These are phyloP conservation scores for Ceraclea dissimilis DNA, from an alignment of 2,888 invertebrate species.

Conservation along the genomic window DNA sequence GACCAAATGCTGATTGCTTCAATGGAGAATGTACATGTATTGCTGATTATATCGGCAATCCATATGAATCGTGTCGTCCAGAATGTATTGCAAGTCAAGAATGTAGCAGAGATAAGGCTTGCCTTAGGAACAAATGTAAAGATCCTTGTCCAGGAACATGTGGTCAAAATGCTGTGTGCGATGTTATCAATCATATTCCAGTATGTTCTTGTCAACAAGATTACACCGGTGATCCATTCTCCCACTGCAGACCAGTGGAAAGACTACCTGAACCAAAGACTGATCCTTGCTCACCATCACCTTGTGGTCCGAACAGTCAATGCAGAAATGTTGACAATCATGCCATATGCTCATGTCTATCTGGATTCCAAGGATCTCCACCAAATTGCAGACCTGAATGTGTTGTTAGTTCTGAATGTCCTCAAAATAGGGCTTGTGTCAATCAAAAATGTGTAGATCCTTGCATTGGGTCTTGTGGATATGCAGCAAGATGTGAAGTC, in stretches of 20 bases:
- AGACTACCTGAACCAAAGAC: slow-evolving; percentile 32
- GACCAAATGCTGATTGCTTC: slow-evolving; percentile 61
- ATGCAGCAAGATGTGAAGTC: slow-evolving; percentile 69
- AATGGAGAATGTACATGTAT: slow-evolving; percentile 62
- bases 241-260: slow-evolving; percentile 40
- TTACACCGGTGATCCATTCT: slow-evolving; percentile 67
- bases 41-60: slow-evolving; percentile 60
- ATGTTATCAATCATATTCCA: slow-evolving; percentile 68
- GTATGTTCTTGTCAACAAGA: slow-evolving; percentile 59
- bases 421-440: slow-evolving; percentile 72
- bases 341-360: slow-evolving; percentile 71
- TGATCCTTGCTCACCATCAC: slow-evolving; percentile 71
- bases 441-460: slow-evolving; percentile 78
- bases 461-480: slow-evolving; percentile 74
- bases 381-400: slow-evolving; percentile 80
- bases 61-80: slow-evolving; percentile 61
- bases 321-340: slow-evolving; percentile 70
- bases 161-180: slow-evolving; percentile 61
- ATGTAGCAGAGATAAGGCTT: slow-evolving; percentile 59
- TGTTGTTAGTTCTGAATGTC: slow-evolving; percentile 74
- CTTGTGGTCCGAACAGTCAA: slow-evolving; percentile 72
- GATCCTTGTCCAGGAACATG: slow-evolving; percentile 70
- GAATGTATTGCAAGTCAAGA: slow-evolving; percentile 64
- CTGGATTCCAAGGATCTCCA: slow-evolving; percentile 71
- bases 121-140: slow-evolving; percentile 61